Conservation (phyloP, 2,888 invertebrate species). For the Pimpla rufipes region DNA sequence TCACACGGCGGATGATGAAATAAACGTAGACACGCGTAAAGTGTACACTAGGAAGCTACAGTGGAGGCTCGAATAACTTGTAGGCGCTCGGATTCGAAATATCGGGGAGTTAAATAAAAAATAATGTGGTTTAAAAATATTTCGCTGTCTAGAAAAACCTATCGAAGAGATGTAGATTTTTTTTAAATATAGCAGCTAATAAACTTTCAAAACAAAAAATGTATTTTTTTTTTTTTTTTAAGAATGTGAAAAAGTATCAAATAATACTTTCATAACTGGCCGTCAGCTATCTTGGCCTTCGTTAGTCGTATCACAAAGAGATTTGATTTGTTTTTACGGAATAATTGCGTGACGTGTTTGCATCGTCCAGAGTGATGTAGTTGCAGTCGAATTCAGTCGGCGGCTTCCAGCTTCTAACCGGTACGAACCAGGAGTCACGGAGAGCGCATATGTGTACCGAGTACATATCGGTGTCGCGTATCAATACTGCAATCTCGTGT, state of each 20-base stretch:
- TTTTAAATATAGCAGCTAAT: too few species aligned
- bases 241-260: background rate
- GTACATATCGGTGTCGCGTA: background rate
- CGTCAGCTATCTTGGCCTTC: background rate
- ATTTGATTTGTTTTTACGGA: background rate
- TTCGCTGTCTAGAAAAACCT: too few species aligned
- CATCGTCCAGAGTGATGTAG: constrained; percentile 32
- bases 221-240: too few species aligned
- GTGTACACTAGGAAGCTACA: too few species aligned
- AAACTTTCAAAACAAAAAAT: too few species aligned
- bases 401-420: constrained; percentile 48
- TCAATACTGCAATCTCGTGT: constrained; percentile 33
- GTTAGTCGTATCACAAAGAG: background rate
- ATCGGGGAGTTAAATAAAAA: too few species aligned
- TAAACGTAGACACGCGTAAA: too few species aligned
- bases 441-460: background rate
- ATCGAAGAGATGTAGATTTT: background rate
- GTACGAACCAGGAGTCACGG: constrained; percentile 48
- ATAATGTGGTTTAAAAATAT: too few species aligned
- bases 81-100: too few species aligned
- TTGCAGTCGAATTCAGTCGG: constrained; percentile 44
- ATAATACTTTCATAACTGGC: background rate
- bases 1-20: too few species aligned
- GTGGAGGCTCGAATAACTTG: too few species aligned
- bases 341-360: background rate